Base-by-base conservation (phyloP, 1,140 invertebrate genomes). In the Danaus melanippus region DNA sequence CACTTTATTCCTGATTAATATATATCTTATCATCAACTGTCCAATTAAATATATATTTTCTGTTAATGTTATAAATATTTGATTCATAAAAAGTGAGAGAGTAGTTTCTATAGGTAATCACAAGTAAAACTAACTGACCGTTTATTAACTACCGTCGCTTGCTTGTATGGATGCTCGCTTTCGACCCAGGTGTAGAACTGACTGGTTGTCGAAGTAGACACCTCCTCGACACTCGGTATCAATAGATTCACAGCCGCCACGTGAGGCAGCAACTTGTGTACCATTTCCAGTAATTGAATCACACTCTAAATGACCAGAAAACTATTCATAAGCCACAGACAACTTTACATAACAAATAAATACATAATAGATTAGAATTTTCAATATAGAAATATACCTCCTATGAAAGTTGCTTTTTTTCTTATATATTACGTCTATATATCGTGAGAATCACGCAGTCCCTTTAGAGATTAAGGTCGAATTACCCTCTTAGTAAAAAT, bases 101-200 rank as follows among this genome's bases (percentile, higher is more conserved):
- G 4, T 42, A 15, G 10, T 4, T 47, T 8, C 46, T 17, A 21
- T 17, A 21, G 8, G 12, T 10, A 44, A 17, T 17, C 32, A 9
- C 43, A 50, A 47, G n/a, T n/a, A n/a, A n/a, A n/a, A n/a, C n/a
- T 42, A 40, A 55, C 50, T 58, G 73, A 94, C 93, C 91, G 91
- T 81, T 96, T 97, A 87, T 95, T 95, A 42, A 92, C 92, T 10
- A 98, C 94, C 48, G 92, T 92, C 4, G 96, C 93, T 42, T 94
- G 93, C 86, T 96, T 96, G 84, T 99, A 99, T 0, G 97, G 98
- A 89, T 99, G 98, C 41, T 97, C 96, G 81, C 96, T 98, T 87
- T 99, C 97, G 8, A 98, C 91, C 89, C 96, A 92, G 9, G 96
- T 94, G 76, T 97, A 97, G 86, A 97, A 94, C 68, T 93, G 91